phyloP scores from a whole-genome alignment of 2,797 vertebrate genomes.

The Myotis pilosus region DNA sequence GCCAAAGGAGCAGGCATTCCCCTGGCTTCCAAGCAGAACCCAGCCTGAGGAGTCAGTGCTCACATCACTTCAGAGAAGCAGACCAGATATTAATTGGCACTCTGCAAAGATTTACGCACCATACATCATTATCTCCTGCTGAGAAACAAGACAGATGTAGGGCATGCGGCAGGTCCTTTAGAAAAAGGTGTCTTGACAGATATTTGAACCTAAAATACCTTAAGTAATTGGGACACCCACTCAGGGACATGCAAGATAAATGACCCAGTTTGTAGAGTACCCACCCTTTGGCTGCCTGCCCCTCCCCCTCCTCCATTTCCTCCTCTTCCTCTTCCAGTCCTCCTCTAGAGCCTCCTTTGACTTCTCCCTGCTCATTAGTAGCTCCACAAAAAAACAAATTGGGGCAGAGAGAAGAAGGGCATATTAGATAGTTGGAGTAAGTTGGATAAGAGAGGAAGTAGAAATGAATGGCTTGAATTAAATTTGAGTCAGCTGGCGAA shows the following conservation, averaged over 20 bases:
- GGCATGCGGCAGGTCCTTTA: conserved; percentile 60
- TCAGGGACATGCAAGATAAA: conserved; percentile 69
- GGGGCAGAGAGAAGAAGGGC: not conserved
- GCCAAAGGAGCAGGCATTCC: not conserved
- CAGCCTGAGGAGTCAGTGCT: conserved; percentile 45
- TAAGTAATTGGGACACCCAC: conserved; percentile 77
- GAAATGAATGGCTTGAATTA: conserved; percentile 8
- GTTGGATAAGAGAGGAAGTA: not conserved
- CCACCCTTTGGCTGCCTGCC: not conserved
- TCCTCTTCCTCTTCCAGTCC: conserved; percentile 24
- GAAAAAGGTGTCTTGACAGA: conserved; percentile 69
- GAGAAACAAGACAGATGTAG: conserved; percentile 76
- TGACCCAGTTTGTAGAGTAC: conserved; percentile 55
- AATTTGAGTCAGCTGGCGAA: not conserved
- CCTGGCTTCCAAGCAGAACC: conserved; percentile 45
- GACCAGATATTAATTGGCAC: conserved; percentile 72
- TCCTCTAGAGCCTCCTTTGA: conserved; percentile 12
- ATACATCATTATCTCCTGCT: conserved; percentile 73
- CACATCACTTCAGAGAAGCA: conserved; percentile 66
- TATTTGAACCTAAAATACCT: conserved; percentile 77
- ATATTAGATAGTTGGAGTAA: conserved; percentile 1
- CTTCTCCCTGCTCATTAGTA: conserved; percentile 63
- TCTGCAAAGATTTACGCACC: conserved; percentile 72
- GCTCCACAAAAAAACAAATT: conserved; percentile 51
- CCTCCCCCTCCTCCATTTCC: not conserved